Conservation (phyloP, 2,888 invertebrate genomes). For the Ceratothoa steindachneri region DNA sequence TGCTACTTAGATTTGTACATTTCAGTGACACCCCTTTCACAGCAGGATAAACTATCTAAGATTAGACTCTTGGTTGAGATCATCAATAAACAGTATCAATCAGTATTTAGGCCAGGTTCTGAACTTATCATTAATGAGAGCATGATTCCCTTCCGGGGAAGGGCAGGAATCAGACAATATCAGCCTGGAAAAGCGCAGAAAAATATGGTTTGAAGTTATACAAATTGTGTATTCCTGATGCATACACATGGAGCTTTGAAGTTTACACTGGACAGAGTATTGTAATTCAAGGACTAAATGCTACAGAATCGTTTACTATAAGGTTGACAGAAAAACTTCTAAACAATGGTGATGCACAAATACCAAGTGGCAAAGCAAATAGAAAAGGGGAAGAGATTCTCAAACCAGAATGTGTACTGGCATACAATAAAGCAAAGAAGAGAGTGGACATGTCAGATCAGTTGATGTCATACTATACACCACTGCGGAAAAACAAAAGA, state of each 20-base stretch:
- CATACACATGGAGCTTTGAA: constrained; percentile 25
- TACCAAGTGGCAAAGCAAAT: constrained; percentile 16
- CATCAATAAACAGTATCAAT: constrained; percentile 6
- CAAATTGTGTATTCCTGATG: constrained; percentile 23
- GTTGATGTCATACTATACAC: constrained; percentile 15
- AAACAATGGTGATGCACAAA: background rate
- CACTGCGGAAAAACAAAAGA: background rate
- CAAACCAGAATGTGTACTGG: constrained; percentile 16
- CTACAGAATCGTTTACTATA: constrained; percentile 7
- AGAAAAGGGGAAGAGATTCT: constrained; percentile 19
- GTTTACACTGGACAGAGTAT: constrained; percentile 9
- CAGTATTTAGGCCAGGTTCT: constrained; percentile 20
- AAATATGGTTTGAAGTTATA: constrained; percentile 27
- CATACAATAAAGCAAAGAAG: constrained; percentile 24
- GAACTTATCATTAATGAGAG: constrained; percentile 20
- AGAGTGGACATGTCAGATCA: constrained; percentile 22
- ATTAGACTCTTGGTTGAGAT: constrained; percentile 5
- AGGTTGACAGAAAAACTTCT: background rate
- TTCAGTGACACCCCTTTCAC: constrained; percentile 12
- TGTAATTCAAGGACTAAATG: constrained; percentile 8
- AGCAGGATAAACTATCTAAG: constrained; percentile 6
- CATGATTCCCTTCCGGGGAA: constrained; percentile 26
- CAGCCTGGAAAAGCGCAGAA: constrained; percentile 17
- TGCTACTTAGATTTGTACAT: constrained; percentile 16
- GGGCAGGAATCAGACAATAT: constrained; percentile 12